These are phyloP conservation scores for Austrofundulus limnaeus DNA, from an alignment of 2,113 vertebrate species.

Conservation along the genomic window DNA sequence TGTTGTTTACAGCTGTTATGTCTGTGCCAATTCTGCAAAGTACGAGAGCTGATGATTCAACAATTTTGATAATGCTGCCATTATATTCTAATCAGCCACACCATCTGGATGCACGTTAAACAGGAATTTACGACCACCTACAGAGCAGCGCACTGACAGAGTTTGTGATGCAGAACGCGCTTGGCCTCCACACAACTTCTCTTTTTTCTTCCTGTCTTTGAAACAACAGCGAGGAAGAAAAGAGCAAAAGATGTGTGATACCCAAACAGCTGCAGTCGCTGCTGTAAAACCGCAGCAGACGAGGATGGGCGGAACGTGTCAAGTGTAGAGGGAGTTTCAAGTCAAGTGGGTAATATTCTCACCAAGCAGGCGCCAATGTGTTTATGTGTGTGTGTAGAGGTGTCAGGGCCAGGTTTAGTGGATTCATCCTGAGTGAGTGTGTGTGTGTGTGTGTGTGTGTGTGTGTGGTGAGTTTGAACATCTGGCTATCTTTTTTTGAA, in stretches of 20 bases:
- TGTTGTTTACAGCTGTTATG: slow-evolving; percentile 1
- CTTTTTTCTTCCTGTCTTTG: neutral
- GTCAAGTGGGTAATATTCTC: slow-evolving; percentile 67
- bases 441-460: slow-evolving; percentile 25
- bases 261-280: slow-evolving; percentile 46
- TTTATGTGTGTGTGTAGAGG: slow-evolving; percentile 23
- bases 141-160: neutral
- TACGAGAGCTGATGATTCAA: slow-evolving; percentile 25
- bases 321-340: slow-evolving; percentile 55
- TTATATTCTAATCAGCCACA: slow-evolving; percentile 49
- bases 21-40: slow-evolving; percentile 8
- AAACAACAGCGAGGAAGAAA: slow-evolving; percentile 19
- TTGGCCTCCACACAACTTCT: neutral
- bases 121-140: slow-evolving; percentile 34
- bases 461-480: slow-evolving; percentile 53
- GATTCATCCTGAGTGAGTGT: slow-evolving; percentile 16
- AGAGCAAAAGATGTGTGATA: slow-evolving; percentile 39
- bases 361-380: slow-evolving; percentile 16
- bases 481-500: slow-evolving; percentile 76
- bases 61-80: slow-evolving; percentile 38
- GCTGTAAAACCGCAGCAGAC: slow-evolving; percentile 36
- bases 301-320: slow-evolving; percentile 49
- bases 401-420: slow-evolving; percentile 5
- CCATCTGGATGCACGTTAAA: slow-evolving; percentile 54
- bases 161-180: neutral